Evolutionary conservation across 2,888 invertebrate genomes (phyloP), one percentile per base, ranked within the genome.

Genomic region (Synanthedon andrenaeformis): DNA sequence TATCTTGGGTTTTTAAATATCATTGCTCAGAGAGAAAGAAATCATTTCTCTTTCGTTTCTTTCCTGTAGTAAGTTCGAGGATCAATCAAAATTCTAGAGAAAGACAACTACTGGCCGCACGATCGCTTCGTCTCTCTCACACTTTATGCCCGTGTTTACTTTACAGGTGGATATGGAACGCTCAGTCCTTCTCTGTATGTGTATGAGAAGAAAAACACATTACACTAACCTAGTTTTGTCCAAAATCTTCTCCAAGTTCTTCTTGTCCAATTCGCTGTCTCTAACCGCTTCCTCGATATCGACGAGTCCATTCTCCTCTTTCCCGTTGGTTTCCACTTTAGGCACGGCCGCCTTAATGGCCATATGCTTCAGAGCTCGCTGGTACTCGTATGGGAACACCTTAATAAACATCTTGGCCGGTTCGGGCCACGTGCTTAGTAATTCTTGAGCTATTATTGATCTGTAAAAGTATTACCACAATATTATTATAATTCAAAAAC

Each of bases 361-460:
- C 68, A 94, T 71, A 60, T 92, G 92, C 61, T 93, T 92, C 19
- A 99, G 83, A 1, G 95, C 98, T 59, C 94, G 90, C 72, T 98
- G 97, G 84, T 98, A 99, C 72, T 99, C 99, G 69, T 94, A 94
- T 0, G 99, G 99, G 90, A 99, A 99, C 51, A 99, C 96, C 89
- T 99, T 99, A 54, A 97, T 90, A 75, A 99, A 97, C 75, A 93
- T 90, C 35, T 90, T 83, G 50, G 94, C 91, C 54, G 92, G 90
- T 55, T 89, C 89, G 0, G 92, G 91, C 98, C 98, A 96, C 56
- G 94, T 90, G 60, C 90, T 86, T 0, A 99, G 81, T 41, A 99
- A 86, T 35, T 92, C 89, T 59, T 91, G 83, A 4, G 97, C 99
- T 57, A 98, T 90, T 58, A 93, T 72, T 3, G 97, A 97, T 12